Evolutionary conservation across 2,888 invertebrate species (phyloP), one percentile per base, ranked within the genome.

Genomic region (Oxyteleia sp.): DNA sequence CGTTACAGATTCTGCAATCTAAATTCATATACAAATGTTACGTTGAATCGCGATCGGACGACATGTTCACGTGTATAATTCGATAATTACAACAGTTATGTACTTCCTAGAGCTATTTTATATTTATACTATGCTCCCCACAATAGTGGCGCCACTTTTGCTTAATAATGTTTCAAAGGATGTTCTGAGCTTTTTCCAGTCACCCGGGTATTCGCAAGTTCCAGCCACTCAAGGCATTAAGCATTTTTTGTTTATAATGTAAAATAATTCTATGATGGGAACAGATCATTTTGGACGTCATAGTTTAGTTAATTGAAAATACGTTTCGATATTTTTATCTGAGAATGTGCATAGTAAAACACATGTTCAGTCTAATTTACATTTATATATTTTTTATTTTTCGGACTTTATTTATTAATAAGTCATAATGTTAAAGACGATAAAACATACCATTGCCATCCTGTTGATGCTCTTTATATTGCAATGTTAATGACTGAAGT

Each of bases 11-110:
- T 1, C 11, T 45, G 35, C 38, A n/a, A 47, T 51, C 18, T 32
- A 69, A 68, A 38, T 81, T 66, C 47, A 66, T 76, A 69, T 69
- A 71, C 57, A 78, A 61, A 72, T 53, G 13, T 72, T 72, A 74
- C 55, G 61, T 78, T 82, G 55, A 69, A 75, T 82, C 68, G 72
- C 76, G 72, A 78, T 78, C 72, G 72, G 82, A 78, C 71, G 82
- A 82, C 76, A 71, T 82, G 26, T 82, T 75, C 71, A 76, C 53
- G 63, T 72, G 64, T 64, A 82, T 82, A 64, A 76, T 82, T 76
- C 66, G 71, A 49, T 76, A 71, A 72, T 76, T 76, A 82, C 64
- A 83, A 79, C 66, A 79, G 35, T 78, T 82, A 82, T 63, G 68
- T 74, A 66, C 45, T 78, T 72, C 78, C 72, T 82, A 82, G 32